A percentile compares a stretch with the other conserved stretches of the same genome.
Conservation (phyloP, 2,113 vertebrate genomes). For the Pteropus alecto region DNA sequence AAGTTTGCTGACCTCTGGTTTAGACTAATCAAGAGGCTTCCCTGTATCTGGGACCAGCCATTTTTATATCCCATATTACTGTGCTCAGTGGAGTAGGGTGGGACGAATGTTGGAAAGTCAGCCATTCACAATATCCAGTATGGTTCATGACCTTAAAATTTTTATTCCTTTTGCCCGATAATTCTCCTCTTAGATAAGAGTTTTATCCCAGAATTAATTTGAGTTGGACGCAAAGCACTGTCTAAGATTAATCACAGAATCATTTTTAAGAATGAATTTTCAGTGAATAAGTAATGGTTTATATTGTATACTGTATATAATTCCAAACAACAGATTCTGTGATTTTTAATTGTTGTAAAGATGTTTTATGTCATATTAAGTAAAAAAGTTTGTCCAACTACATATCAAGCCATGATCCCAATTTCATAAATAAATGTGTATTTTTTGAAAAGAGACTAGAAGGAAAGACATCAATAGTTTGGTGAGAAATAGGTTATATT, state of each 20-base stretch:
- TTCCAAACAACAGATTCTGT: background rate
- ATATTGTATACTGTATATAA: background rate
- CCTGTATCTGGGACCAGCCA: background rate
- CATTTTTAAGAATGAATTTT: slow-evolving; percentile 1
- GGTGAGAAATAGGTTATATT: background rate
- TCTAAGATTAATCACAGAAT: background rate
- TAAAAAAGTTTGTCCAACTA: background rate
- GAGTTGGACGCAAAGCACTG: background rate
- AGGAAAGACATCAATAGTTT: background rate
- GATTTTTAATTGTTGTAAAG: background rate
- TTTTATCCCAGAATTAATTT: slow-evolving; percentile 15
- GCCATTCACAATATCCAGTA: background rate
- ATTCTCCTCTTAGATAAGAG: background rate
- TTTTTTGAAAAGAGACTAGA: background rate
- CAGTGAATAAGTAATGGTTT: background rate
- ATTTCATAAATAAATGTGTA: background rate
- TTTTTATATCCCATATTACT: background rate
- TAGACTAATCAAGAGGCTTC: background rate
- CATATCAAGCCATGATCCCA: background rate
- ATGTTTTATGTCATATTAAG: background rate
- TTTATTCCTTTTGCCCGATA: background rate
- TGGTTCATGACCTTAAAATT: background rate
- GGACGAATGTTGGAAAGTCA: background rate
- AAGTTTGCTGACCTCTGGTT: background rate
- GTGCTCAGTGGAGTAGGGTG: background rate